Conservation (phyloP, 2,888 invertebrate species). For the Xylota sylvarum region DNA sequence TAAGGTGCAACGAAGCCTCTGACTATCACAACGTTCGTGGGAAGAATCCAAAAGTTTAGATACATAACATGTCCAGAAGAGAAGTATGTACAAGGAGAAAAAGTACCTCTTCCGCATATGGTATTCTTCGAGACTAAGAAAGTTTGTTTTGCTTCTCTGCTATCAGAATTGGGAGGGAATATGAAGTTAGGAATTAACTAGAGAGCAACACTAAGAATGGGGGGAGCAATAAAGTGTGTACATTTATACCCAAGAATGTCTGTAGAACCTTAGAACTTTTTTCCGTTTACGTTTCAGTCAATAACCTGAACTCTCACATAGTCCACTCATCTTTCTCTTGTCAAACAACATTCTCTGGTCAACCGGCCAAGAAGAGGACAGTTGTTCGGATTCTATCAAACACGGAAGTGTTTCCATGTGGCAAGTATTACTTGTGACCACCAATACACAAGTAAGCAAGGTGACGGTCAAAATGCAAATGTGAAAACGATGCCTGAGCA, state of each 20-base stretch:
- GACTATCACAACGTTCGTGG: constrained; percentile 52
- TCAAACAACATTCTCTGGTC: constrained; percentile 61
- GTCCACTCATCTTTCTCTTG: constrained; percentile 48
- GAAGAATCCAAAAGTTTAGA: constrained; percentile 58
- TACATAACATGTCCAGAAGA: constrained; percentile 19
- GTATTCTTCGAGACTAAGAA: constrained; percentile 35
- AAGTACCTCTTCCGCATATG: constrained; percentile 65
- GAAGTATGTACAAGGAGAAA: constrained; percentile 14
- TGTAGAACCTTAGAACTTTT: constrained; percentile 7
- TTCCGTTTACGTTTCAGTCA: neutral
- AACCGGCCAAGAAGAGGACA: constrained; percentile 20
- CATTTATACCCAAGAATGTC: constrained; percentile 8
- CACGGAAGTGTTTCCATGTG: constrained; percentile 63
- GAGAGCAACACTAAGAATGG: constrained; percentile 8
- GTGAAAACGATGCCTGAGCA: constrained; percentile 21
- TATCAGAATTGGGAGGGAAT: neutral
- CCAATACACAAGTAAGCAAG: constrained; percentile 15
- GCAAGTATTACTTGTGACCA: constrained; percentile 30
- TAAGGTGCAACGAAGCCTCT: constrained; percentile 71
- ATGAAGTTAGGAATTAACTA: constrained; percentile 15
- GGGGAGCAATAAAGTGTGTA: constrained; percentile 10
- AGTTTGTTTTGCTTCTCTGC: constrained; percentile 35
- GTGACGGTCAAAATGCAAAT: constrained; percentile 54
- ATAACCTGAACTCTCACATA: constrained; percentile 10
- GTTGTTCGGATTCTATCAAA: constrained; percentile 59